These are phyloP conservation scores for Cichlasoma orientale DNA, from an alignment of 2,797 vertebrate genomes.

Conservation along the genomic window DNA sequence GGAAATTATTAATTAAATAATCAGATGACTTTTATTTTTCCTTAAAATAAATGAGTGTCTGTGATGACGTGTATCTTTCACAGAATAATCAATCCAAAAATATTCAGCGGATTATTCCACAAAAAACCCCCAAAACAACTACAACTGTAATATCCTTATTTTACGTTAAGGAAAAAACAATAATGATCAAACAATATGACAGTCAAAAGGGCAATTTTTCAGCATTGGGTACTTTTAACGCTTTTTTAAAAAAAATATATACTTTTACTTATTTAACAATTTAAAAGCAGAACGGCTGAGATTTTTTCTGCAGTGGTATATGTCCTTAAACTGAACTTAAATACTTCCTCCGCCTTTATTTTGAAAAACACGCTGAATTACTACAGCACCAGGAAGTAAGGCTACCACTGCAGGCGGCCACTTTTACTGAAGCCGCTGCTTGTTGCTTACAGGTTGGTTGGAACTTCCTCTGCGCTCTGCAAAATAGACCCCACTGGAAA, in stretches of 20 bases:
- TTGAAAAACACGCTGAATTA: background rate
- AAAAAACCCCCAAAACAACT: background rate
- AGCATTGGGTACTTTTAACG: no score
- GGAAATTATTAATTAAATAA: no score
- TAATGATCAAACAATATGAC: background rate
- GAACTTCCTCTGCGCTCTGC: conserved; percentile 17
- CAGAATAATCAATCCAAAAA: no score
- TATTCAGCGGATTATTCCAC: background rate
- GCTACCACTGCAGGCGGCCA: background rate
- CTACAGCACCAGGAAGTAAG: background rate
- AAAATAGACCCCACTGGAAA: conserved; percentile 52
- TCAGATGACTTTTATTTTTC: no score
- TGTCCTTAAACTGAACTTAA: background rate
- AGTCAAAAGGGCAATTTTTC: background rate
- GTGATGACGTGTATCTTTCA: no score
- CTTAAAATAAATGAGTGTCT: no score
- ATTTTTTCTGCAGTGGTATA: background rate
- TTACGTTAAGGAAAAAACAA: background rate
- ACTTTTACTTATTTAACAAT: no score
- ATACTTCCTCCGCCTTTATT: conserved; percentile 8
- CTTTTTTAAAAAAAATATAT: background rate
- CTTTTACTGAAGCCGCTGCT: background rate
- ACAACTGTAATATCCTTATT: background rate
- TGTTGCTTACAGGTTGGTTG: background rate
- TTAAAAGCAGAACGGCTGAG: background rate